Base-by-base conservation (phyloP, 1,140 invertebrate genomes). In the Microplitis demolitor region DNA sequence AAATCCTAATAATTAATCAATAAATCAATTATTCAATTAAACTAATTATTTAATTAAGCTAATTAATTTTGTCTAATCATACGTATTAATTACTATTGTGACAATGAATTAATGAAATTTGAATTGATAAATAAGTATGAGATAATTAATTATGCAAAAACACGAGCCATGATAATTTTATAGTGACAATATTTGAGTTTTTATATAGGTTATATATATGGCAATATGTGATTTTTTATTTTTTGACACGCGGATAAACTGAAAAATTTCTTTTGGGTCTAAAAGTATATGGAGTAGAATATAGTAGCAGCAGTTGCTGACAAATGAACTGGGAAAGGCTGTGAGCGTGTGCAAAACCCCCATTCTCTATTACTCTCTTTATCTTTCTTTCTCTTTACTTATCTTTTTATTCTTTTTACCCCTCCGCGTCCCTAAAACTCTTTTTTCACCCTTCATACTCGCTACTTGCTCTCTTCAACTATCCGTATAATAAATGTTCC, bases 401-500 rank as follows among this genome's bases (percentile, higher is more conserved):
- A 67, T 69, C 62, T 56, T 71, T 74, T 56, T 64, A 71, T 72
- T 51, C 39, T 60, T 71, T 68, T 64, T 72, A 73, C 53, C 56
- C 66, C 39, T 63, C 37, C 24, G 14, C 9, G 16, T 72, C 33
- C 16, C 51, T 62, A 24, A 45, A 60, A 66, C 39, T 66, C 37
- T 45, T 51, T 35, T 61, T 68, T 66, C 67, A 50, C 69, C 68
- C 51, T 72, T 51, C 66, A 54, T 72, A 11, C 37, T 54, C 16
- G 53, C 13, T 54, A 50, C 13, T 50, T 50, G 53, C 53, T 54
- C 53, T 54, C 53, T 39, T 39, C 51, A 66, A 66, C 69, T 75
- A 66, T 34, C 61, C 54, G 60, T 54, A 70, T 76, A 73, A 78
- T 78, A 74, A 78, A 78, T 78, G 69, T 69, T 73, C 13, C 6